Conservation (phyloP, 2,113 vertebrate species). For the Solenodon paradoxus region DNA sequence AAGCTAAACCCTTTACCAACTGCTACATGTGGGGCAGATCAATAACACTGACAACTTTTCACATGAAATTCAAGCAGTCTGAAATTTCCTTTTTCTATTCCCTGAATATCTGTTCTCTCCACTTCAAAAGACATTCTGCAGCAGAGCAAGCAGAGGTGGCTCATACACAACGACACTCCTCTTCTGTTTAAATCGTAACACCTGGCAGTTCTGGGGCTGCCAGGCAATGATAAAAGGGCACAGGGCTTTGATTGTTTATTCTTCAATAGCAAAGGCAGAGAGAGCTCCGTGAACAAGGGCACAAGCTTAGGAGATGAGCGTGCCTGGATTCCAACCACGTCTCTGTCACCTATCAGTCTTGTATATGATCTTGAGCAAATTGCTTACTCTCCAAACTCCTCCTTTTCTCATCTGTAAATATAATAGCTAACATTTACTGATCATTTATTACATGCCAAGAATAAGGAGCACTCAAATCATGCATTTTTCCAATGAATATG, state of each 20-base stretch:
- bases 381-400: background rate
- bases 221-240: background rate
- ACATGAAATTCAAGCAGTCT: constrained; percentile 47
- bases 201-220: background rate
- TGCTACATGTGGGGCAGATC: constrained; percentile 30
- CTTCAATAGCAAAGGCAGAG: constrained; percentile 28
- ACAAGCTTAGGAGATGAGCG: background rate
- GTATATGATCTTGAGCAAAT: background rate
- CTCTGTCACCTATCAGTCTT: background rate
- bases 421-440: background rate
- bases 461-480: background rate
- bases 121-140: constrained; percentile 41
- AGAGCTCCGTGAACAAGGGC: background rate
- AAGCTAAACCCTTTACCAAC: constrained; percentile 55
- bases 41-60: constrained; percentile 56
- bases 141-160: background rate
- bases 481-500: background rate
- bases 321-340: background rate
- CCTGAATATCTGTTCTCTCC: constrained; percentile 46
- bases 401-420: constrained; percentile 17
- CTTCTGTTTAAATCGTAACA: constrained; percentile 7
- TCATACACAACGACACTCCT: background rate
- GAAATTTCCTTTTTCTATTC: constrained; percentile 35
- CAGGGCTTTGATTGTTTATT: constrained; percentile 37
- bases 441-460: background rate